Evolutionary conservation across 2,113 vertebrate genomes (phyloP).

Genomic region (Gavia stellata): DNA sequence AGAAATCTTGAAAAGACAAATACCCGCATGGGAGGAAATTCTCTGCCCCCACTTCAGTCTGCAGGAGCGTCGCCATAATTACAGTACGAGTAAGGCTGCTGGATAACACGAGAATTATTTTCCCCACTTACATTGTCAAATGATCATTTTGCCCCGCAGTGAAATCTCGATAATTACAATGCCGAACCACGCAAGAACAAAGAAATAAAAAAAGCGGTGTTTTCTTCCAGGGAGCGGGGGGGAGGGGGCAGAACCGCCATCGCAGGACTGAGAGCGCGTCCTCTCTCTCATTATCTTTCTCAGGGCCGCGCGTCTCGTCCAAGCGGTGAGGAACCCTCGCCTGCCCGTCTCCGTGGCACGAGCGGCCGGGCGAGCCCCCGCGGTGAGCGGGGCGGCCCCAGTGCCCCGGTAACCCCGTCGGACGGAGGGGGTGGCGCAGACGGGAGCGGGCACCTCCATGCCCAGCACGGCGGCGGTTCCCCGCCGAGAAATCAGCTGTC

Average conservation of each 20-base stretch:
- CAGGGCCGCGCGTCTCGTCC: not conserved
- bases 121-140: conserved; percentile 53
- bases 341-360: not conserved
- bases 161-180: conserved; percentile 60
- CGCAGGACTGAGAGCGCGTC: not conserved
- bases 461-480: rapidly evolving
- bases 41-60: conserved; percentile 30
- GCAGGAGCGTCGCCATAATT: conserved; percentile 29
- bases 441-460: not conserved
- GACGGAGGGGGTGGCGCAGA: rapidly evolving
- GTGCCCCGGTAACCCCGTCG: rapidly evolving
- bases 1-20: conserved; percentile 8
- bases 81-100: conserved; percentile 21
- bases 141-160: conserved; percentile 57
- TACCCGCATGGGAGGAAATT: not conserved
- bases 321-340: rapidly evolving
- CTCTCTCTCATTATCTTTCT: not conserved
- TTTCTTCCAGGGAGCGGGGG: not conserved
- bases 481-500: rapidly evolving
- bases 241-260: not conserved
- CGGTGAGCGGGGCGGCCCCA: not conserved
- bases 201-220: conserved; percentile 18
- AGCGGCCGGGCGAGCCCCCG: not conserved
- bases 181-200: conserved; percentile 42
- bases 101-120: conserved; percentile 28